Evolutionary conservation across 2,113 vertebrate genomes (phyloP).

Genomic region (Chlamydotis undulata): DNA sequence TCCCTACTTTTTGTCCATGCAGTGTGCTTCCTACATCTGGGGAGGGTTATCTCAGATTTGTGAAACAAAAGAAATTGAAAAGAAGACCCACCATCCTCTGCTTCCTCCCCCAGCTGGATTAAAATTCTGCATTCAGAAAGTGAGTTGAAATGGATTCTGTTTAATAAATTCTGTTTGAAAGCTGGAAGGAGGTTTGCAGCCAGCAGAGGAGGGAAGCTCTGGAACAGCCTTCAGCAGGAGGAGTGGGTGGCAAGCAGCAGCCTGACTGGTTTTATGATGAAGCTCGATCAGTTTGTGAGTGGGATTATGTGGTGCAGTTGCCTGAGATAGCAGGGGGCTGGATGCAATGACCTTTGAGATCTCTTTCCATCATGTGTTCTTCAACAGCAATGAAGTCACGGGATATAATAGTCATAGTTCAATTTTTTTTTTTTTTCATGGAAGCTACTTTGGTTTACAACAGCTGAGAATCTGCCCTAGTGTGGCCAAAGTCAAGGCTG

Average conservation of each 20-base stretch:
- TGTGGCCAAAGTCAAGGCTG: neutral
- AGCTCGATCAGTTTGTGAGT: neutral
- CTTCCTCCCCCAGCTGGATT: neutral
- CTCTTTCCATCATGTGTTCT: neutral
- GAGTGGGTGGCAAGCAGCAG: slow-evolving; percentile 51
- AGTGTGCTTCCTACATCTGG: neutral
- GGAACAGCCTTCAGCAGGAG: slow-evolving; percentile 52
- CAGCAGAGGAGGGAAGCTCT: slow-evolving; percentile 48
- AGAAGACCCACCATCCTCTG: neutral
- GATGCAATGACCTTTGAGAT: neutral
- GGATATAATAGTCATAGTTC: neutral
- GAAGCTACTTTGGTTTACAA: neutral
- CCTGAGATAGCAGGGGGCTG: neutral
- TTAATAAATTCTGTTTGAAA: slow-evolving; percentile 59
- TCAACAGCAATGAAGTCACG: neutral
- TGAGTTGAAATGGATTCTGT: neutral
- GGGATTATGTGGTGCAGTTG: neutral
- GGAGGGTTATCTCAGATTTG: neutral
- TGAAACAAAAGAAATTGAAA: neutral
- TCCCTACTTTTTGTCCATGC: neutral
- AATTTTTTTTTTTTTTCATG: neutral
- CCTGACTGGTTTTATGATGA: slow-evolving; percentile 33
- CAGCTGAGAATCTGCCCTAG: slow-evolving; percentile 1
- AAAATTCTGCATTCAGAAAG: slow-evolving; percentile 7
- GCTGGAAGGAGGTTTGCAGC: slow-evolving; percentile 24